phyloP scores from a whole-genome alignment of 2,888 invertebrate species.

The Sicus ferrugineus region DNA sequence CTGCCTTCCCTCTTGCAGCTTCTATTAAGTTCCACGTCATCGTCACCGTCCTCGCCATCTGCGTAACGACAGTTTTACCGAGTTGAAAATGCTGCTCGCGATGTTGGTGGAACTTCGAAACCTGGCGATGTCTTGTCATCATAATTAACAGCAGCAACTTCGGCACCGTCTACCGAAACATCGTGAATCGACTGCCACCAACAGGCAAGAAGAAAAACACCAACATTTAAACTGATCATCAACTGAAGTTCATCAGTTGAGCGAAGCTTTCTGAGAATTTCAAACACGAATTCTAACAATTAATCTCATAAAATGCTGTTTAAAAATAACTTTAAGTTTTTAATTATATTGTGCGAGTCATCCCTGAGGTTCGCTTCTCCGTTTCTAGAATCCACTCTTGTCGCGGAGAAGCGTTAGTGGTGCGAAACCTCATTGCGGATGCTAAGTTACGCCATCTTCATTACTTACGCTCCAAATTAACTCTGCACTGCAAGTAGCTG shows the following conservation, averaged over 20 bases:
- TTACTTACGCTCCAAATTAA: too few species aligned
- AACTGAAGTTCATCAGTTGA: too few species aligned
- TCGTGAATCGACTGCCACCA: conserved; percentile 1
- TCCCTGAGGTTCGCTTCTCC: background rate
- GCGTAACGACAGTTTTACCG: background rate
- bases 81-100: background rate
- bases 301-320: too few species aligned
- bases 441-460: too few species aligned
- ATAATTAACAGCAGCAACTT: conserved; percentile 5
- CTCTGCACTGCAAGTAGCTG: background rate
- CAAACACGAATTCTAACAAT: too few species aligned
- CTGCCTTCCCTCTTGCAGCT: too few species aligned
- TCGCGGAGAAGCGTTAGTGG: background rate
- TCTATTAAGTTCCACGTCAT: background rate
- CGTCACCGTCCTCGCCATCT: conserved; percentile 2
- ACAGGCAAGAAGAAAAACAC: too few species aligned
- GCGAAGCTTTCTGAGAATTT: too few species aligned
- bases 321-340: too few species aligned
- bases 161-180: background rate
- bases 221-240: too few species aligned
- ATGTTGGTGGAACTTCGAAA: background rate
- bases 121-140: conserved; percentile 1
- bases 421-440: too few species aligned
- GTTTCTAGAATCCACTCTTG: background rate
- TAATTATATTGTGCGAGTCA: too few species aligned